Evolutionary conservation across 2,888 invertebrate genomes (phyloP).

Genomic region (Tipula confusa): DNA sequence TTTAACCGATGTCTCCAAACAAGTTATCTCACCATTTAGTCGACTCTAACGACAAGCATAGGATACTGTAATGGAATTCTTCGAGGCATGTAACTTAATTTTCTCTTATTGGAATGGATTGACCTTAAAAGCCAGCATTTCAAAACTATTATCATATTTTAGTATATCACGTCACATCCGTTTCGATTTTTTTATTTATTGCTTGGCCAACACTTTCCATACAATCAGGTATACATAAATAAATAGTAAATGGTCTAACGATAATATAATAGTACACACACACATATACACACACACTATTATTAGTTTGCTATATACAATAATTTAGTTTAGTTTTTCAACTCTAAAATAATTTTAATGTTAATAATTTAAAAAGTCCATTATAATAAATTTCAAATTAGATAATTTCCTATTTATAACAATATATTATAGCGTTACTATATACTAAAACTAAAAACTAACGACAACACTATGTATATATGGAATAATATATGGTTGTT

Average conservation of each 20-base stretch:
- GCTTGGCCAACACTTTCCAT: not conserved
- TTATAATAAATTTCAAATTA: not conserved
- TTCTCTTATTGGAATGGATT: too few relatives aligned
- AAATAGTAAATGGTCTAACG: not conserved
- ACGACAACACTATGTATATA: not conserved
- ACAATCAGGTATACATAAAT: too few relatives aligned
- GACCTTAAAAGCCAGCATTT: not conserved
- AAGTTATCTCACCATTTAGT: too few relatives aligned
- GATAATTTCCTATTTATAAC: not conserved
- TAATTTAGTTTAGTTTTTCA: not conserved
- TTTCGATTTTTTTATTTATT: not conserved
- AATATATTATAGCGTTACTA: not conserved
- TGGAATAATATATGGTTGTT: not conserved
- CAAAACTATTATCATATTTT: not conserved
- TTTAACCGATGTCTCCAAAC: too few relatives aligned
- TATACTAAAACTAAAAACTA: not conserved
- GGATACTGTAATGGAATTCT: too few relatives aligned
- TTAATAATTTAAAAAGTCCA: not conserved
- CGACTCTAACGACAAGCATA: too few relatives aligned
- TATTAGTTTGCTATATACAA: not conserved
- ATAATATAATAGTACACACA: not conserved
- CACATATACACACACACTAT: not conserved
- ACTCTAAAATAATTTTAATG: not conserved
- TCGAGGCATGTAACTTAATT: too few relatives aligned
- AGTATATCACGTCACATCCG: not conserved